phyloP scores from a whole-genome alignment of 1,140 invertebrate species.

The Chymomyza costata region DNA sequence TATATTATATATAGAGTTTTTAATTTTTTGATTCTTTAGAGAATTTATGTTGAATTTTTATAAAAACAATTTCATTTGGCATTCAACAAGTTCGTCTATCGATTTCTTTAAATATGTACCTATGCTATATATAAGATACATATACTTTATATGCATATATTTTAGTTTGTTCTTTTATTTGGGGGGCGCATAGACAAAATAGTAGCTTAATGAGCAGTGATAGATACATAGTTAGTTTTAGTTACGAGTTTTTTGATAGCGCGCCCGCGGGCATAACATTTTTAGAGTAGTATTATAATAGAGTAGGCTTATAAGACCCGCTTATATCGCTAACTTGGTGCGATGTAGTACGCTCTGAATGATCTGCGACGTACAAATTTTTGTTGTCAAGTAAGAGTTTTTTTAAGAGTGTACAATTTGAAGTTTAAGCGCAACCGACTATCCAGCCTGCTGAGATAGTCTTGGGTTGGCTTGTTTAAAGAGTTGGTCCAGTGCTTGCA shows the following conservation, averaged over 20 bases:
- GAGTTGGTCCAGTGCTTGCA: conserved; percentile 24
- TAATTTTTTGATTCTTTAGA: conserved; percentile 29
- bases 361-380: neutral
- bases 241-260: too few species aligned
- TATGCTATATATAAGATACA: conserved; percentile 14
- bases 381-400: conserved; percentile 30
- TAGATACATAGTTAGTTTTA: conserved; percentile 17
- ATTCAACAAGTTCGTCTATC: conserved; percentile 66
- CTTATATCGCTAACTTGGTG: conserved; percentile 68
- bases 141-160: conserved; percentile 44
- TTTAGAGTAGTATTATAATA: conserved; percentile 22
- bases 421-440: too few species aligned
- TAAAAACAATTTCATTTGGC: conserved; percentile 60
- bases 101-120: conserved; percentile 22
- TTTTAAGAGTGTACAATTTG: conserved; percentile 5
- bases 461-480: conserved; percentile 11
- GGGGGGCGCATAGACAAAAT: conserved; percentile 12
- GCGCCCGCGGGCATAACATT: conserved; percentile 33
- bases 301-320: conserved; percentile 70
- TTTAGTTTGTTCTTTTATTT: conserved; percentile 58
- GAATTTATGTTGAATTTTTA: conserved; percentile 50
- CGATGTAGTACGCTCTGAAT: conserved; percentile 28
- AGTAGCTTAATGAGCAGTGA: conserved; percentile 26
- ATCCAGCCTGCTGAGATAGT: conserved; percentile 69
- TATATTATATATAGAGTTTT: conserved; percentile 6